Percentiles rank a stretch among this genome's conserved stretches.
These are phyloP conservation scores for Enteromius viviparus DNA, from an alignment of 2,797 vertebrate species.

Conservation along the genomic window DNA sequence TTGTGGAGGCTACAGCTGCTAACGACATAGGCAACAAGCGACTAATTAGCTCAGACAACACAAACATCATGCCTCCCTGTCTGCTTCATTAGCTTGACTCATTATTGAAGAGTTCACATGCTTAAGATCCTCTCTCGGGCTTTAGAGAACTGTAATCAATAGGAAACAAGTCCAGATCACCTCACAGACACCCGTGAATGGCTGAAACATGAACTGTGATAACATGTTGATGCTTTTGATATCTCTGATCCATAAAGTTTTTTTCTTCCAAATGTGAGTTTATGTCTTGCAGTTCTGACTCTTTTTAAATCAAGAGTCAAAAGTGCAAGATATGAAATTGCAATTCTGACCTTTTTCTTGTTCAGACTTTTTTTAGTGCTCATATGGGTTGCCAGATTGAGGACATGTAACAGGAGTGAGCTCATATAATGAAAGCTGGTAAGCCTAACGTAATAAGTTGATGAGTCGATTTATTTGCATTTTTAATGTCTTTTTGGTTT, in stretches of 20 bases:
- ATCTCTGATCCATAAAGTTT: neutral
- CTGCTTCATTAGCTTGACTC: conserved; percentile 46
- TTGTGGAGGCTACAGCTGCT: conserved; percentile 33
- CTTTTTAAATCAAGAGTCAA: neutral
- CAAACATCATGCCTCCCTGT: conserved; percentile 37
- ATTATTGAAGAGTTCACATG: conserved; percentile 40
- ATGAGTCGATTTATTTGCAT: neutral
- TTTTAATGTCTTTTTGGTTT: neutral
- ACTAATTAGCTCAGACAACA: conserved; percentile 52
- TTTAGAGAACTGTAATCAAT: conserved; percentile 32
- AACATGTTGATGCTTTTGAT: neutral
- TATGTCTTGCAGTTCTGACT: neutral
- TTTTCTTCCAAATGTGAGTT: neutral
- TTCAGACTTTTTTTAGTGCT: neutral
- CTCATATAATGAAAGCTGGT: neutral
- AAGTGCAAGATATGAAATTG: neutral
- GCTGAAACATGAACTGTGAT: conserved; percentile 8
- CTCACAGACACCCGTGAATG: neutral
- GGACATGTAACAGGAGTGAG: neutral
- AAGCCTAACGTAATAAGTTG: neutral
- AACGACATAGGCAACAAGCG: conserved; percentile 36
- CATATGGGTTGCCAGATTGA: neutral
- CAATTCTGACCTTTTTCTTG: neutral
- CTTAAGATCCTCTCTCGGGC: conserved; percentile 57
- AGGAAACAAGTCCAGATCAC: conserved; percentile 7